A percentile compares a stretch with the other conserved stretches of the same genome.
These are phyloP conservation scores for Coryphaenoides rupestris DNA, from an alignment of 2,113 vertebrate genomes.

Conservation along the genomic window DNA sequence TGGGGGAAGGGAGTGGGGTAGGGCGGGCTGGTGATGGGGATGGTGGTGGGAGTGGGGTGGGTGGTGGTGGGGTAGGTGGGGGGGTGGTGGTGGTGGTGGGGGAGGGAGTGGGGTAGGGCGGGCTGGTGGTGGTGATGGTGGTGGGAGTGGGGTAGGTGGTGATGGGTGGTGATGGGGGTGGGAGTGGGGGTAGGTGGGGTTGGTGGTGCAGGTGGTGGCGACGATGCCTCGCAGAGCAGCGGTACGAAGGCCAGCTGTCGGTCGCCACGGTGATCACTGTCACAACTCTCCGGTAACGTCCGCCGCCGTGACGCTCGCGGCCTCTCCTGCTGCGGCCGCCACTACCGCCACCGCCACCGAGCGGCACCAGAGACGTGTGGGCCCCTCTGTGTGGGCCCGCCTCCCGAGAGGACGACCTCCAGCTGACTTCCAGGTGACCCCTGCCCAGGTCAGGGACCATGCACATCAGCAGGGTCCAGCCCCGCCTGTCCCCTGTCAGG, in stretches of 20 bases:
- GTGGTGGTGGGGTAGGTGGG: no score
- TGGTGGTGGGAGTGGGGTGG: slow-evolving; percentile 23
- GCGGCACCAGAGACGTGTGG: slow-evolving; percentile 41
- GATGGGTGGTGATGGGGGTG: no score
- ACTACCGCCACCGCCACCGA: no score
- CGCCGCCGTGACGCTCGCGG: not conserved
- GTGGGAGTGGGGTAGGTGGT: no score
- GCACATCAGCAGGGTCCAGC: slow-evolving; percentile 72
- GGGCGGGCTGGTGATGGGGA: no score
- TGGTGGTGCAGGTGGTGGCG: not conserved
- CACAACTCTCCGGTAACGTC: slow-evolving; percentile 23
- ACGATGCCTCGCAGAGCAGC: slow-evolving; percentile 61
- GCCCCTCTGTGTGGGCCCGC: not conserved
- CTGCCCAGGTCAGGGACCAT: slow-evolving; percentile 64
- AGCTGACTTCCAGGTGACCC: slow-evolving; percentile 61
- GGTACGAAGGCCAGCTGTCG: slow-evolving; percentile 63
- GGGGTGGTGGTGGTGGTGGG: no score
- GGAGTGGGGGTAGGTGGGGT: no score
- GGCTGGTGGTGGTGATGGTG: no score
- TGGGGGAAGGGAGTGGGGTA: no score
- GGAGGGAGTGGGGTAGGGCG: no score
- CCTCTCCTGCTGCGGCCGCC: slow-evolving; percentile 16
- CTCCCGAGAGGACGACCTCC: slow-evolving; percentile 55
- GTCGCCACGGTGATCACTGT: slow-evolving; percentile 61
- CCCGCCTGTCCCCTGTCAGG: slow-evolving; percentile 55